Percentiles rank a stretch among this genome's conserved stretches.
Conservation (phyloP, 2,888 invertebrate species). For the Plemyria rubiginata region DNA sequence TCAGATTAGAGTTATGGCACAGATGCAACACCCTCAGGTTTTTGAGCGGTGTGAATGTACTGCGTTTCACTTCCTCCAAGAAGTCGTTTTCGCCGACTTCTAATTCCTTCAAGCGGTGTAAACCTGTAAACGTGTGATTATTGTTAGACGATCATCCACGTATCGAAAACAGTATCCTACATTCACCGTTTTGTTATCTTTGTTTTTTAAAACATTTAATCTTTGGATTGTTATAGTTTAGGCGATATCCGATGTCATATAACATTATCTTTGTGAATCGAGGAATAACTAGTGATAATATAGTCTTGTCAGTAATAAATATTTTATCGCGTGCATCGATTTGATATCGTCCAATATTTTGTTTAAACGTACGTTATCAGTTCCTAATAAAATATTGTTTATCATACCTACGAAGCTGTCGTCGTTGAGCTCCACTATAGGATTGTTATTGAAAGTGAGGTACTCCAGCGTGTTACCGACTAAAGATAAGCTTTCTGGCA, state of each 20-base stretch:
- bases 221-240: constrained; percentile 3
- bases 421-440: constrained; percentile 83
- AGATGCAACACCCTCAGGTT: constrained; percentile 75
- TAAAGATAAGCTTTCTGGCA: constrained; percentile 84
- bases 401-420: constrained; percentile 85
- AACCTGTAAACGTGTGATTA: constrained; percentile 59
- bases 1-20: constrained; percentile 81
- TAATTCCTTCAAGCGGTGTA: constrained; percentile 82
- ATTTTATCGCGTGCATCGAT: not conserved
- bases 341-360: constrained; percentile 6
- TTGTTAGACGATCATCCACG: constrained; percentile 9
- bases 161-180: constrained; percentile 9
- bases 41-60: constrained; percentile 80
- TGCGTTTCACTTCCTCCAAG: constrained; percentile 82
- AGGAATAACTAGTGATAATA: not conserved
- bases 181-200: constrained; percentile 11
- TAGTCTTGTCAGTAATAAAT: not conserved
- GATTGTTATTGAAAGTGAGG: constrained; percentile 86
- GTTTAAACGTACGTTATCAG: constrained; percentile 4
- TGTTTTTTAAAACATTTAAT: constrained; percentile 14
- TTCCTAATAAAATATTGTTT: constrained; percentile 4
- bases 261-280: not conserved
- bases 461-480: constrained; percentile 83
- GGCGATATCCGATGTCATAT: constrained; percentile 5
- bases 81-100: constrained; percentile 86